Evolutionary conservation across 2,113 vertebrate genomes (phyloP).

Genomic region (Okapia johnstoni): DNA sequence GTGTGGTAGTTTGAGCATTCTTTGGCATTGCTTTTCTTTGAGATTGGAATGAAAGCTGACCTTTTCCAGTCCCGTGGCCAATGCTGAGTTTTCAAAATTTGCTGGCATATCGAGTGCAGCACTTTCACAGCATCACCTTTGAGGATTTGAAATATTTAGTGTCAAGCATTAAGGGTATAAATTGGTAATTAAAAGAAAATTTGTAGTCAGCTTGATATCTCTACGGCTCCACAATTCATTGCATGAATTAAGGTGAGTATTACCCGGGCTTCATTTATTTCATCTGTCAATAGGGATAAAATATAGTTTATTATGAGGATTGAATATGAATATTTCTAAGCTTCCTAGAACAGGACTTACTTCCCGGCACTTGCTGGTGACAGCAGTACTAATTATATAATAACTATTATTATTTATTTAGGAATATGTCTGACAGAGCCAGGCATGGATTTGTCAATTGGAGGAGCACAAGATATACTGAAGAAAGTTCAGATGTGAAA

Average conservation of each 20-base stretch:
- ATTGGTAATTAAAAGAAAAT: background rate
- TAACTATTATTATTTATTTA: background rate
- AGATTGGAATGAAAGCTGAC: no score
- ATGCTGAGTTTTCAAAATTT: no score
- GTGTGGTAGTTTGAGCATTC: no score
- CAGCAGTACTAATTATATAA: background rate
- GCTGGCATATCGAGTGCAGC: no score
- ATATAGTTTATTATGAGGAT: background rate
- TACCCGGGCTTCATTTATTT: background rate
- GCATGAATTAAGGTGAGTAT: background rate
- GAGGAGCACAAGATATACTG: background rate
- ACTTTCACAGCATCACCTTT: no score
- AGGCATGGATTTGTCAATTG: background rate
- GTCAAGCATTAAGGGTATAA: background rate
- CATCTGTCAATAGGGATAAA: background rate
- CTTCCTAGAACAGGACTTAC: background rate
- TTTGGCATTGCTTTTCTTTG: no score
- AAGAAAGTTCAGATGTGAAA: background rate
- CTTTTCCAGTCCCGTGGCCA: no score
- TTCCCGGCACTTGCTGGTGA: background rate
- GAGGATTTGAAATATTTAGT: no score
- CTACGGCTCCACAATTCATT: background rate
- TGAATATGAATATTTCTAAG: background rate
- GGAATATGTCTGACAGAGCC: background rate
- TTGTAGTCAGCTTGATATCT: background rate